A percentile compares a stretch with the other conserved stretches of the same genome.
phyloP scores from a whole-genome alignment of 2,113 vertebrate genomes.

The Elanus axillaris region DNA sequence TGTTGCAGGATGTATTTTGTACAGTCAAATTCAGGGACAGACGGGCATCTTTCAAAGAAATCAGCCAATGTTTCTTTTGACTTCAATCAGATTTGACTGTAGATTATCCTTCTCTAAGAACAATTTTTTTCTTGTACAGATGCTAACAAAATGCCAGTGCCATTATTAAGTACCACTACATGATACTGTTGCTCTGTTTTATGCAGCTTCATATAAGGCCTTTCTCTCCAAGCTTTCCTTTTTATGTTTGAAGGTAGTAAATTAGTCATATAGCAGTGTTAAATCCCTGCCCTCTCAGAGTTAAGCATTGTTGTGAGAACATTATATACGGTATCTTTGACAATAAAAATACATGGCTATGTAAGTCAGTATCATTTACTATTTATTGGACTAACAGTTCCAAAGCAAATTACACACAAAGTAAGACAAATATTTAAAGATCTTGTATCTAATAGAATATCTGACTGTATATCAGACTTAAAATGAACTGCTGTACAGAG shows the following conservation, averaged over 20 bases:
- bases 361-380: background rate
- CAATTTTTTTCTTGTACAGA: constrained; percentile 38
- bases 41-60: constrained; percentile 71
- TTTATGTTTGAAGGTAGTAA: constrained; percentile 38
- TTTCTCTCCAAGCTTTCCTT: constrained; percentile 30
- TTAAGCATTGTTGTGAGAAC: constrained; percentile 25
- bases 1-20: constrained; percentile 72
- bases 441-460: constrained; percentile 46
- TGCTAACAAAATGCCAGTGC: constrained; percentile 21
- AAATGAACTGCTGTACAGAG: constrained; percentile 26
- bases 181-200: background rate
- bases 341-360: constrained; percentile 12
- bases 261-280: constrained; percentile 30
- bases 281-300: constrained; percentile 41
- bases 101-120: constrained; percentile 43
- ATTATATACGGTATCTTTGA: background rate
- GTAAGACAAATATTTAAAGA: constrained; percentile 46
- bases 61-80: constrained; percentile 43
- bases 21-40: constrained; percentile 72
- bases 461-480: constrained; percentile 1
- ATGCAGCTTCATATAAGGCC: background rate
- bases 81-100: constrained; percentile 56
- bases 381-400: constrained; percentile 28
- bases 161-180: constrained; percentile 31
- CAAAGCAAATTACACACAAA: constrained; percentile 60